Evolutionary conservation across 2,888 invertebrate genomes (phyloP), one percentile per base, ranked within the genome.

Genomic region (Aphelenchoides bicaudatus): DNA sequence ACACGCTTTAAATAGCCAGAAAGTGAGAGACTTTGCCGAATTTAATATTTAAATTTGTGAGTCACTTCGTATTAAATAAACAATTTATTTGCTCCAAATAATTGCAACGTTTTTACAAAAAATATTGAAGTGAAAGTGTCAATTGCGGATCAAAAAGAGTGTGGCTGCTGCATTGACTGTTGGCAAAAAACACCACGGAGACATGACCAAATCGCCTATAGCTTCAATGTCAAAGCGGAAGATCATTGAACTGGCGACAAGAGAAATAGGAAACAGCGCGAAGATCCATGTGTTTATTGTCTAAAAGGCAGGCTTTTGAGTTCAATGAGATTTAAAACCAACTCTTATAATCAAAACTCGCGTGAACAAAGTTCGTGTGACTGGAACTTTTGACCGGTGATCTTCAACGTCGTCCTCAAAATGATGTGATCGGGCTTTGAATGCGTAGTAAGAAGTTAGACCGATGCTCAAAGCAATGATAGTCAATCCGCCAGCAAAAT

Each of bases 201-300:
- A 19, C 16, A 43, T 43, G 6, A 43, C 23, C n/a, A 19, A 19
- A n/a, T n/a, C 23, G 43, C 43, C 43, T 6, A 43, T 19, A 6
- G 25, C 6, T 25, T 43, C 43, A 25, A 43, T 43, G 43, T 43
- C n/a, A 19, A 43, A n/a, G 10, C 43, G 43, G 23, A 43, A 43
- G 23, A 43, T 43, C 16, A 43, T 6, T n/a, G 43, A 19, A n/a
- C 21, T 43, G 23, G 25, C 43, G 23, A 43, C 43, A 19, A 43
- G 8, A 10, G n/a, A 10, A 8, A 43, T 10, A 6, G 43, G 43
- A 10, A 43, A 6, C 23, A 43, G 25, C 16, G n/a, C 43, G 8
- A 43, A n/a, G n/a, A n/a, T n/a, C n/a, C n/a, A n/a, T n/a, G n/a
- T n/a, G n/a, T n/a, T n/a, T n/a, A n/a, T 8, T 43, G 23, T n/a